Conservation (phyloP, 2,888 invertebrate genomes). For the Vanessa cardui region DNA sequence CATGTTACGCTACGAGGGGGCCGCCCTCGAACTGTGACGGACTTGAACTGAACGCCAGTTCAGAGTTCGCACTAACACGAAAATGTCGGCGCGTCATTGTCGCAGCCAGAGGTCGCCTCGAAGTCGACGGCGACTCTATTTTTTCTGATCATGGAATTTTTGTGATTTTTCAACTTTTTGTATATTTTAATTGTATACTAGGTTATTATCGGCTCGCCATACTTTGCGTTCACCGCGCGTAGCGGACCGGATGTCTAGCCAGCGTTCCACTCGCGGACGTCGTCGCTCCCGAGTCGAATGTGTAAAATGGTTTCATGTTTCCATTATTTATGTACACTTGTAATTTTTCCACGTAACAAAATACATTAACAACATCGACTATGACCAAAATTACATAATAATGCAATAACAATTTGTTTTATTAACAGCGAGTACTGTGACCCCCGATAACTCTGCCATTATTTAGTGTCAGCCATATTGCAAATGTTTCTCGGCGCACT, state of each 20-base stretch:
- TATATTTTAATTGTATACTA: constrained; percentile 24
- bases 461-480: no score
- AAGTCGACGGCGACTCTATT: background rate
- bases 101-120: background rate
- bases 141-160: constrained; percentile 23
- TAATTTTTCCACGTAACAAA: background rate
- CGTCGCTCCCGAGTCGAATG: background rate
- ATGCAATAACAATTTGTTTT: constrained; percentile 1
- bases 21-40: background rate
- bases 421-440: background rate
- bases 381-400: constrained; percentile 13
- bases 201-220: constrained; percentile 18
- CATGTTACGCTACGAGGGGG: background rate
- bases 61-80: no score
- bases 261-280: background rate
- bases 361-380: constrained; percentile 5
- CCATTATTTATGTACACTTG: constrained; percentile 2
- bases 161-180: constrained; percentile 29
- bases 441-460: background rate
- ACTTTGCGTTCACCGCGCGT: no score
- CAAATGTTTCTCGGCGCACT: no score
- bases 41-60: no score
- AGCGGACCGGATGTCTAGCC: no score
- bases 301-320: background rate
- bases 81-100: no score